These are phyloP conservation scores for Plebejus melissa DNA, from an alignment of 2,888 invertebrate species.

Conservation along the genomic window DNA sequence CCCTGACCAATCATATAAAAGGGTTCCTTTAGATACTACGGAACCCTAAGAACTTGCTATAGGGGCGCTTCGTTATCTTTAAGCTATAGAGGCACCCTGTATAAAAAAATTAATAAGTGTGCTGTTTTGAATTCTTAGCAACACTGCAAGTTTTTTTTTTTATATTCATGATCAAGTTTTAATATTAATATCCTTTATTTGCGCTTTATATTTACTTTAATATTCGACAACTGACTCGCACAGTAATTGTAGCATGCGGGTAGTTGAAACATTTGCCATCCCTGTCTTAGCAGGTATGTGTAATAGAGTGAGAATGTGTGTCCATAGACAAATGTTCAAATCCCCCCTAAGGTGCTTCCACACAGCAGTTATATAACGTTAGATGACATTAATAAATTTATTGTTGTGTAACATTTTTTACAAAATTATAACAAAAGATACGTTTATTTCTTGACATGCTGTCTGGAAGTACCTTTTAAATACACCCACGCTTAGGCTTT, in stretches of 20 bases:
- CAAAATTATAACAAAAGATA: no score
- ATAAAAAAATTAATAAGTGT: no score
- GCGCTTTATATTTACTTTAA: not conserved
- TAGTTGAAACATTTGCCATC: not conserved
- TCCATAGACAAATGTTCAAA: not conserved
- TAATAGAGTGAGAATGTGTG: not conserved
- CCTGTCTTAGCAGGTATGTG: not conserved
- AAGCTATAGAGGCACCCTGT: no score
- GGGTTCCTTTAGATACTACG: no score
- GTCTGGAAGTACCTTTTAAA: not conserved
- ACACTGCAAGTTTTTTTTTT: not conserved
- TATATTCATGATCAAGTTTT: not conserved
- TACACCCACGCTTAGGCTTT: not conserved
- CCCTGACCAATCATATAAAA: conserved; percentile 26
- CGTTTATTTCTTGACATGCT: no score
- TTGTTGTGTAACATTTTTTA: no score
- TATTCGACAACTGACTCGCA: not conserved
- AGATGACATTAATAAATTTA: no score
- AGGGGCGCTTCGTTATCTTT: no score
- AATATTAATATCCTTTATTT: not conserved
- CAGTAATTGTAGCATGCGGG: not conserved
- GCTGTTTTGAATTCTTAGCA: not conserved
- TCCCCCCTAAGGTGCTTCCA: not conserved
- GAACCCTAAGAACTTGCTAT: no score
- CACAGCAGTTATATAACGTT: no score